A percentile compares a stretch with the other conserved stretches of the same genome.
Evolutionary conservation across 2,888 invertebrate genomes (phyloP).

Genomic region (Drosophila differens): DNA sequence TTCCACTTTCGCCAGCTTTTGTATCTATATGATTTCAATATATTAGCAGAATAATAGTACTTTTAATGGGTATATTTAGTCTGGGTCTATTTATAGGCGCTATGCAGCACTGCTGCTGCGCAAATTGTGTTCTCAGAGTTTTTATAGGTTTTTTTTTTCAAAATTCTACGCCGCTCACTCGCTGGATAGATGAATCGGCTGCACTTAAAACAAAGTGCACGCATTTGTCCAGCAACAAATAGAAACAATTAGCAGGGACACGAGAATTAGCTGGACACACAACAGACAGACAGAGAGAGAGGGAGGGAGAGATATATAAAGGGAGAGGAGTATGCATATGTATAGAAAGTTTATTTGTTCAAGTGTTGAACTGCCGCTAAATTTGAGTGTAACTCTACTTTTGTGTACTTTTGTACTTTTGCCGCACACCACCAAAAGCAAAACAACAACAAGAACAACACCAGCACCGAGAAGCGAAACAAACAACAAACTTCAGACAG

Average conservation of each 20-base stretch:
- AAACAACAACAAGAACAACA: slow-evolving; percentile 17
- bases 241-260: slow-evolving; percentile 68
- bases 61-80: too few relatives aligned
- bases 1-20: not conserved
- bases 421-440: slow-evolving; percentile 59
- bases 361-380: slow-evolving; percentile 76
- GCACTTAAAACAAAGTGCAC: slow-evolving; percentile 77
- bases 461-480: slow-evolving; percentile 1
- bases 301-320: not conserved
- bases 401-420: slow-evolving; percentile 71
- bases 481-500: slow-evolving; percentile 33
- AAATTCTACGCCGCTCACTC: not conserved
- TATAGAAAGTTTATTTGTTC: slow-evolving; percentile 64
- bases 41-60: not conserved
- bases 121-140: not conserved
- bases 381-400: slow-evolving; percentile 75
- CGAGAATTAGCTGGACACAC: slow-evolving; percentile 69
- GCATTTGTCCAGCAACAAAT: slow-evolving; percentile 61
- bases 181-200: slow-evolving; percentile 39
- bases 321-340: slow-evolving; percentile 1
- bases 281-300: slow-evolving; percentile 1
- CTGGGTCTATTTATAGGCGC: not conserved
- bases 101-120: not conserved
- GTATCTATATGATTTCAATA: not conserved
- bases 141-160: slow-evolving; percentile 3